Conservation (phyloP, 2,113 vertebrate species). For the Uropsilus gracilis region DNA sequence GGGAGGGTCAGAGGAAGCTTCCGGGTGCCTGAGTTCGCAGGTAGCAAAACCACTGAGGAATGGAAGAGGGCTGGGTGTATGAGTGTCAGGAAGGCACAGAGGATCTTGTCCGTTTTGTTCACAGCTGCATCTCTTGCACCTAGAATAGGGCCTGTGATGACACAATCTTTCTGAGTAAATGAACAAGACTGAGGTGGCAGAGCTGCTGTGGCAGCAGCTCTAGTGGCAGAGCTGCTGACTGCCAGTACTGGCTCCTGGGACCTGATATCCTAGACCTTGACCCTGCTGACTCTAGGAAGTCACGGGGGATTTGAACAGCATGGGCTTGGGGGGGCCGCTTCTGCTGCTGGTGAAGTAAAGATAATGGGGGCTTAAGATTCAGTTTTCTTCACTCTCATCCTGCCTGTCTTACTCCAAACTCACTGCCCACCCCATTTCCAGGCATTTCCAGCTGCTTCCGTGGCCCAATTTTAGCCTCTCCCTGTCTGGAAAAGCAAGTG, state of each 20-base stretch:
- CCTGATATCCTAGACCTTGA: not conserved
- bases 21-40: not conserved
- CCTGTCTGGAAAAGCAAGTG: conserved; percentile 36
- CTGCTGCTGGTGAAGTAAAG: not conserved
- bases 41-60: not conserved
- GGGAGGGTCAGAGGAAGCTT: not conserved
- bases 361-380: not conserved
- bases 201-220: not conserved
- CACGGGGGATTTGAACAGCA: not conserved
- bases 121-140: not conserved
- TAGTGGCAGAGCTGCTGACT: not conserved
- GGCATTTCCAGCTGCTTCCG: not conserved
- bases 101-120: not conserved
- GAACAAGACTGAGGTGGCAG: not conserved
- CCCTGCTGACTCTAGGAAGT: not conserved
- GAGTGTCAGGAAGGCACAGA: not conserved
- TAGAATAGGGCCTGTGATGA: not conserved
- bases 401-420: not conserved
- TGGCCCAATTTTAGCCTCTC: conserved; percentile 21
- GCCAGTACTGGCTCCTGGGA: not conserved
- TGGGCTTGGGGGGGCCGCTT: not conserved
- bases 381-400: not conserved
- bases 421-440: not conserved
- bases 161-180: not conserved
- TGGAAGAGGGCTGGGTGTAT: not conserved